phyloP scores from a whole-genome alignment of 2,888 invertebrate species.

The Philonicus albiceps region DNA sequence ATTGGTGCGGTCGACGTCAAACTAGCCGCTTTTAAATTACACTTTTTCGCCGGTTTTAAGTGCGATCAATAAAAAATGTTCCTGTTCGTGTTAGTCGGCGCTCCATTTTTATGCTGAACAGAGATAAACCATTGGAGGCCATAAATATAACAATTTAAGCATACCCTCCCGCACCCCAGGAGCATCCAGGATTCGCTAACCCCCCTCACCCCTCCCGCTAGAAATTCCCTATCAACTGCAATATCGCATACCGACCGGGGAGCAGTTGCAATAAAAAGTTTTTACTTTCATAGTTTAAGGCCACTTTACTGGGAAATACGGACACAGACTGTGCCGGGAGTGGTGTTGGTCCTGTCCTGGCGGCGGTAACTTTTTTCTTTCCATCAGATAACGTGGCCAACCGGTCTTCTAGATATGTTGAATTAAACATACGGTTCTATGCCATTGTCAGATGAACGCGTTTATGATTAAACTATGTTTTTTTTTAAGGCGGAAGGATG shows the following conservation, averaged over 20 bases:
- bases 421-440: not conserved
- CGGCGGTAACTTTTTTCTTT: not conserved
- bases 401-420: not conserved
- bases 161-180: not conserved
- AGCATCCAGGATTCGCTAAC: not conserved
- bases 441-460: not conserved
- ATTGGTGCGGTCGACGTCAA: constrained; percentile 29
- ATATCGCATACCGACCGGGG: constrained; percentile 16
- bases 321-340: not conserved
- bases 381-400: not conserved
- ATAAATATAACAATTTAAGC: constrained; percentile 37
- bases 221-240: not conserved
- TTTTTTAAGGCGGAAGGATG: not conserved
- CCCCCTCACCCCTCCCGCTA: not conserved
- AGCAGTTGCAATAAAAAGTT: constrained; percentile 23
- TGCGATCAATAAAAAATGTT: constrained; percentile 14
- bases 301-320: constrained; percentile 12
- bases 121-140: constrained; percentile 29
- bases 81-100: not conserved
- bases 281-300: constrained; percentile 29
- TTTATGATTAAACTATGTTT: not conserved
- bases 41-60: constrained; percentile 18
- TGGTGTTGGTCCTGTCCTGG: not conserved
- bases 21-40: constrained; percentile 34
- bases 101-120: constrained; percentile 9